Percentiles rank a stretch among this genome's conserved stretches.
Conservation (phyloP, 1,140 invertebrate species). For the Vanessa atalanta region DNA sequence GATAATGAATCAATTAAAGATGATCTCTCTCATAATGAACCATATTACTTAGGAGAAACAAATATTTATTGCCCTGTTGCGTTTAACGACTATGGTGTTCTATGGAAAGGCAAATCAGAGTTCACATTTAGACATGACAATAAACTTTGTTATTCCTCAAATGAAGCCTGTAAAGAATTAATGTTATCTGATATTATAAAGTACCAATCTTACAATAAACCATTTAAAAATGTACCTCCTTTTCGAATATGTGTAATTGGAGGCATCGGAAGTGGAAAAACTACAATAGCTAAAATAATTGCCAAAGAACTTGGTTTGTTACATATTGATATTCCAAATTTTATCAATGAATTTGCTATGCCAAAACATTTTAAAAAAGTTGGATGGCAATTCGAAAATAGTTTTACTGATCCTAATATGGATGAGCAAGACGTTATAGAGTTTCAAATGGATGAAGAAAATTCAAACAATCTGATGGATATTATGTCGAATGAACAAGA, state of each 20-base stretch:
- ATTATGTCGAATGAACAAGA: slow-evolving; percentile 63
- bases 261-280: slow-evolving; percentile 78
- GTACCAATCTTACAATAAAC: slow-evolving; percentile 69
- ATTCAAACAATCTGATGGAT: slow-evolving; percentile 49
- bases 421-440: slow-evolving; percentile 59
- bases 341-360: slow-evolving; percentile 60
- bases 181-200: slow-evolving; percentile 73
- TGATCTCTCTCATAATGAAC: slow-evolving; percentile 60
- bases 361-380: slow-evolving; percentile 71
- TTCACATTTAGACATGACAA: slow-evolving; percentile 76
- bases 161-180: slow-evolving; percentile 64
- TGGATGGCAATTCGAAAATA: slow-evolving; percentile 64
- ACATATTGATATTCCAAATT: slow-evolving; percentile 75
- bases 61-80: slow-evolving; percentile 81
- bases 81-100: slow-evolving; percentile 73
- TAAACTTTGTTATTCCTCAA: slow-evolving; percentile 78
- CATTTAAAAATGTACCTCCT: slow-evolving; percentile 69
- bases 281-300: slow-evolving; percentile 71
- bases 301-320: slow-evolving; percentile 80
- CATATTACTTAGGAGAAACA: slow-evolving; percentile 79
- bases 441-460: slow-evolving; percentile 61
- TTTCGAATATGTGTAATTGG: slow-evolving; percentile 82
- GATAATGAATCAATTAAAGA: slow-evolving; percentile 53
- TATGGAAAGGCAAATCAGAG: slow-evolving; percentile 82
- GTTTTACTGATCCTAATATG: slow-evolving; percentile 52